Evolutionary conservation across 2,888 invertebrate species (phyloP).

Genomic region (Axea sp.): DNA sequence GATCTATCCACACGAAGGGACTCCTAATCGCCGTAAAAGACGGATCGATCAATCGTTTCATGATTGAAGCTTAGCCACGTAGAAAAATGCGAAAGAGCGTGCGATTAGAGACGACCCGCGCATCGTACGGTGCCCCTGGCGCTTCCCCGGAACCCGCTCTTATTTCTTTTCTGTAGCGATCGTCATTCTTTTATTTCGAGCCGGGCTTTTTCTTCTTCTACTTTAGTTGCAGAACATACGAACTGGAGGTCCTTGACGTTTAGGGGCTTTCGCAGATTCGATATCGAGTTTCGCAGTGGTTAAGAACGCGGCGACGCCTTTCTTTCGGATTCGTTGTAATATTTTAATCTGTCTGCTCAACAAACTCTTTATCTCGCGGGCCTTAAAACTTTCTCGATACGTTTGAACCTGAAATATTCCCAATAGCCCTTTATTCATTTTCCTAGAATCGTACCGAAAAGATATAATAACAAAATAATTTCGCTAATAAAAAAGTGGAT

Average conservation of each 20-base stretch:
- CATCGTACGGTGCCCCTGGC: constrained; percentile 49
- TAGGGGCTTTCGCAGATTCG: constrained; percentile 68
- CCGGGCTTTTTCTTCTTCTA: constrained; percentile 63
- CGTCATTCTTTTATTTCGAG: constrained; percentile 44
- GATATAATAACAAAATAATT: constrained; percentile 46
- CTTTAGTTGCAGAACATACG: constrained; percentile 61
- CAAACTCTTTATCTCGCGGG: constrained; percentile 70
- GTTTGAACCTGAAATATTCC: constrained; percentile 29
- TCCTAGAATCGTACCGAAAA: constrained; percentile 29
- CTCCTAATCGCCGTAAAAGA: constrained; percentile 64
- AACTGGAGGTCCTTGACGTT: constrained; percentile 66
- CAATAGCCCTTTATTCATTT: constrained; percentile 38
- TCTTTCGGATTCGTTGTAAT: constrained; percentile 73
- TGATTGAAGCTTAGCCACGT: constrained; percentile 69
- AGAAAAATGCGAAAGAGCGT: constrained; percentile 67
- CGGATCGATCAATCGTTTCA: constrained; percentile 66
- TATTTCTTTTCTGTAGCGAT: constrained; percentile 47
- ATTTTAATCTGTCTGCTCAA: constrained; percentile 76
- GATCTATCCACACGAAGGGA: too few species aligned
- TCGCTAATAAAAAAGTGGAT: constrained; percentile 16
- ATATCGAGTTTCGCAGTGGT: constrained; percentile 75
- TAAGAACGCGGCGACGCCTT: constrained; percentile 64
- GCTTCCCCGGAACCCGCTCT: constrained; percentile 55
- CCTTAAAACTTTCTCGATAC: constrained; percentile 31
- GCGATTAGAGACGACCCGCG: constrained; percentile 53